These are phyloP conservation scores for Melozone crissalis DNA, from an alignment of 2,113 vertebrate species.

Conservation along the genomic window DNA sequence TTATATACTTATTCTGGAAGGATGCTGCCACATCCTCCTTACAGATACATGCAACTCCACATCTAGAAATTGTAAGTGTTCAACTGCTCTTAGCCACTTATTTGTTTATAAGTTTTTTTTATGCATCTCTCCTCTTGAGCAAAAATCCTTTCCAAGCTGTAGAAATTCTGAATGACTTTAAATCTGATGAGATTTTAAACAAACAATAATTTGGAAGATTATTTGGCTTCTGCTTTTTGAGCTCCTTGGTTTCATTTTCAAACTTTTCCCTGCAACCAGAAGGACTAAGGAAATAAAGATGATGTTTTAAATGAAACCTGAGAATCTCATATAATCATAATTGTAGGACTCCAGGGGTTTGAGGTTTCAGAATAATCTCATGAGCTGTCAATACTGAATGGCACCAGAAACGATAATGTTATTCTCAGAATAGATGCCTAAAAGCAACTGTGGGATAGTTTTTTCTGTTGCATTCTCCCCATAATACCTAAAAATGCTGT, in stretches of 20 bases:
- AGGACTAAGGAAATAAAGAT: not conserved
- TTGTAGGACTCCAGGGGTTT: constrained; percentile 3
- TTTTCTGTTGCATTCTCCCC: not conserved
- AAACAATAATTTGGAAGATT: not conserved
- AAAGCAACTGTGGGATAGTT: not conserved
- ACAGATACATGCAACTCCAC: not conserved
- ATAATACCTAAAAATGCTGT: not conserved
- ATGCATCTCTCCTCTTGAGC: not conserved
- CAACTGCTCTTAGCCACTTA: not conserved
- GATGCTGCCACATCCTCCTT: not conserved
- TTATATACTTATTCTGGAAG: not conserved
- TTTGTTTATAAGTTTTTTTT: not conserved
- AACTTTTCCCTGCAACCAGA: not conserved
- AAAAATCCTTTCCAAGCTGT: not conserved
- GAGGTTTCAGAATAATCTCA: constrained; percentile 22
- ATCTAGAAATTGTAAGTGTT: rapidly evolving
- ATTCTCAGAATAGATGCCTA: not conserved
- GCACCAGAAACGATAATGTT: not conserved
- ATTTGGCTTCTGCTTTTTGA: not conserved
- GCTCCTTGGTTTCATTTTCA: not conserved
- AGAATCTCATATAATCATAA: constrained; percentile 14
- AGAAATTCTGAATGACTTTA: not conserved
- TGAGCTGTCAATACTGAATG: not conserved
- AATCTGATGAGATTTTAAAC: not conserved
- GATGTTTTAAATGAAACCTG: constrained; percentile 16